A percentile compares a stretch with the other conserved stretches of the same genome.
These are phyloP conservation scores for Pantherophis vulpinus DNA, from an alignment of 2,797 vertebrate species.

Conservation along the genomic window DNA sequence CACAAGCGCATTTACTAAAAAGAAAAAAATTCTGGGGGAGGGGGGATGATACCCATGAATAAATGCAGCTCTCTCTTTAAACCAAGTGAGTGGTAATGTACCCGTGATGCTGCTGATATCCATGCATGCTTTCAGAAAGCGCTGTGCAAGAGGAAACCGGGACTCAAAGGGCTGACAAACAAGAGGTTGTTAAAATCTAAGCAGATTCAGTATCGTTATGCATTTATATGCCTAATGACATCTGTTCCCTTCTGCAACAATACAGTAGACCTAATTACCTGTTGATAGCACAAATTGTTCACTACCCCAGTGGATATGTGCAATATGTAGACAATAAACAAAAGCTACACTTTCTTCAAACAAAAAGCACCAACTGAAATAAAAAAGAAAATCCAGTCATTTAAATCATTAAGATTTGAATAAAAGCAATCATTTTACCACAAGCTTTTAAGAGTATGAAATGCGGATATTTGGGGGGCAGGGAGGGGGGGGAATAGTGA, in stretches of 20 bases:
- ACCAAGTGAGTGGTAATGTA: constrained; percentile 39
- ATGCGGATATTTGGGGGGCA: constrained; percentile 39
- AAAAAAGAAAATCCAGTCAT: constrained; percentile 53
- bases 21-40: neutral
- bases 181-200: constrained; percentile 42
- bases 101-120: constrained; percentile 11
- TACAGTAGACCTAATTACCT: constrained; percentile 42
- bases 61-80: neutral
- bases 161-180: constrained; percentile 63
- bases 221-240: constrained; percentile 34
- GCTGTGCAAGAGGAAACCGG: constrained; percentile 37
- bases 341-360: constrained; percentile 27
- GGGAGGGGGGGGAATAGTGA: constrained; percentile 18
- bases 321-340: neutral
- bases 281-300: constrained; percentile 26
- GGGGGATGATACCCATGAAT: neutral
- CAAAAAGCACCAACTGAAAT: constrained; percentile 60
- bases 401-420: constrained; percentile 48
- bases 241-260: constrained; percentile 44
- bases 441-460: constrained; percentile 30
- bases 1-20: neutral
- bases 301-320: constrained; percentile 38
- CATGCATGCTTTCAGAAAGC: neutral
- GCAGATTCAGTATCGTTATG: constrained; percentile 36
- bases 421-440: constrained; percentile 39